These are phyloP conservation scores for Synanthedon vespiformis DNA, from an alignment of 2,888 invertebrate species.

Conservation along the genomic window DNA sequence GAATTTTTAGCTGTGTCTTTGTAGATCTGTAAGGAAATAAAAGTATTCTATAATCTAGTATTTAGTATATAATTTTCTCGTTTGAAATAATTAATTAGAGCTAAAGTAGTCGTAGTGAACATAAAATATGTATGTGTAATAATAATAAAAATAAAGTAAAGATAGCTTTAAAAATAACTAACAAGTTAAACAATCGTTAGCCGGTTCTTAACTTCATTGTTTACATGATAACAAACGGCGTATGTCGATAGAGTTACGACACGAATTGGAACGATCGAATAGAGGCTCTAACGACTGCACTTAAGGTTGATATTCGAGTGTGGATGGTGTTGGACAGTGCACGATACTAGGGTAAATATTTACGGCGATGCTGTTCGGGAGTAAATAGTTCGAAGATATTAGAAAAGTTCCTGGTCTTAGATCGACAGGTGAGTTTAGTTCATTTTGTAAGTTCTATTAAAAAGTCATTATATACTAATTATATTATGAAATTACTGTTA, in stretches of 20 bases:
- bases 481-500: no score
- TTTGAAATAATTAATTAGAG: neutral
- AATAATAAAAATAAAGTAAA: conserved; percentile 1
- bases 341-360: conserved; percentile 23
- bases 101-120: no score
- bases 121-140: no score
- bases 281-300: conserved; percentile 8
- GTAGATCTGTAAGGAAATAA: no score
- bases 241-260: conserved; percentile 25
- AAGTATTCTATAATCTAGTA: no score
- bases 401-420: neutral
- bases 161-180: conserved; percentile 36
- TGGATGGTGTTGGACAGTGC: conserved; percentile 8
- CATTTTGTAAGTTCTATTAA: no score
- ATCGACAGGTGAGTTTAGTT: neutral
- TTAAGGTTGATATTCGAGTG: conserved; percentile 16
- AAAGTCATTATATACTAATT: no score
- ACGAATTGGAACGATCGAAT: conserved; percentile 1
- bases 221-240: conserved; percentile 22
- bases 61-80: no score
- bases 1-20: no score
- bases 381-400: neutral
- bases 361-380: conserved; percentile 10
- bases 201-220: conserved; percentile 23
- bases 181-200: conserved; percentile 36